These are phyloP conservation scores for Lateolabrax maculatus DNA, from an alignment of 2,797 vertebrate species.

Conservation along the genomic window DNA sequence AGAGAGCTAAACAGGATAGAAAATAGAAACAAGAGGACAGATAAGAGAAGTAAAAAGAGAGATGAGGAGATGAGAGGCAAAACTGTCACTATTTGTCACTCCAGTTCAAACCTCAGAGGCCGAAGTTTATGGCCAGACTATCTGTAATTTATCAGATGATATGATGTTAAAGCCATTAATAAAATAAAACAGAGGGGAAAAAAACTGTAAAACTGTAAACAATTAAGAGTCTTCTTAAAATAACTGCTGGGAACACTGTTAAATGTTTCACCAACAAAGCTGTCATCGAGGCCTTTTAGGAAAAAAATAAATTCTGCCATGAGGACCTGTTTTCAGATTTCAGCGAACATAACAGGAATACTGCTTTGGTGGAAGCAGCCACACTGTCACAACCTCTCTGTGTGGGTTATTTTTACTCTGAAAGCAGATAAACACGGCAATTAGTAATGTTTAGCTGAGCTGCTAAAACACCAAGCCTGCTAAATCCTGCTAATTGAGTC, in stretches of 20 bases:
- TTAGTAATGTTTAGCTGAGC: conserved; percentile 68
- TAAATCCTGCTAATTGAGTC: conserved; percentile 70
- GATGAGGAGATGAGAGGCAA: conserved; percentile 25
- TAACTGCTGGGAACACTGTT: conserved; percentile 56
- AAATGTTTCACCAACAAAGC: conserved; percentile 62
- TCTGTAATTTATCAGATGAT: conserved; percentile 41
- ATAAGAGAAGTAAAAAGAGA: neutral
- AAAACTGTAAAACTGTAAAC: conserved; percentile 47
- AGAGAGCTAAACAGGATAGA: conserved; percentile 26
- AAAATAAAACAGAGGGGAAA: neutral
- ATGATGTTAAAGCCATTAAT: conserved; percentile 47
- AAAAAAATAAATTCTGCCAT: conserved; percentile 32
- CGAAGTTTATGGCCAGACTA: conserved; percentile 27
- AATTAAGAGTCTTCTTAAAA: conserved; percentile 57
- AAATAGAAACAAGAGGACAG: neutral
- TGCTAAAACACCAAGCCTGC: conserved; percentile 33
- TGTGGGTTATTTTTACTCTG: conserved; percentile 66
- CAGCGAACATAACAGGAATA: conserved; percentile 47
- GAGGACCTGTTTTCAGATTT: conserved; percentile 59
- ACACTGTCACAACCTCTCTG: conserved; percentile 57
- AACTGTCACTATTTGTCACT: conserved; percentile 11
- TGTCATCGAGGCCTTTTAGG: conserved; percentile 57
- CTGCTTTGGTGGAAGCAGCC: conserved; percentile 45
- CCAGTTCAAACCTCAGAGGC: conserved; percentile 17
- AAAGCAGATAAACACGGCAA: conserved; percentile 67